These are phyloP conservation scores for Menura novaehollandiae DNA, from an alignment of 2,113 vertebrate genomes.

Conservation along the genomic window DNA sequence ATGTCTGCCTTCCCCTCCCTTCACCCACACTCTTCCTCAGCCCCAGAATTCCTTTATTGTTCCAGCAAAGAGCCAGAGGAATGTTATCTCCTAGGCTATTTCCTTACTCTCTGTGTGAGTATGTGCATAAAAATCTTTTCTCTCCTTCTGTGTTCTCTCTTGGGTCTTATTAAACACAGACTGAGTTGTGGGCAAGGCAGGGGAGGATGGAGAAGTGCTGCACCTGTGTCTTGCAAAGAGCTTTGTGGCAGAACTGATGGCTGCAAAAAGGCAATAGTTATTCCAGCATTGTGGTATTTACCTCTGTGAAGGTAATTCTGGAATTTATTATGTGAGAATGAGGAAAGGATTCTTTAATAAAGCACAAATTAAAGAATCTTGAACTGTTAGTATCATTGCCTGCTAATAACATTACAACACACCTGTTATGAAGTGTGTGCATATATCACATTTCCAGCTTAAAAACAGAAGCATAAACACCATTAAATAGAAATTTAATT, in stretches of 20 bases:
- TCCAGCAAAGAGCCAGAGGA: neutral
- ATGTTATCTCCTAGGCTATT: neutral
- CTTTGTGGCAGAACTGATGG: neutral
- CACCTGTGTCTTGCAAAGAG: neutral
- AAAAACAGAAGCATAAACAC: neutral
- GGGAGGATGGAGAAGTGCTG: neutral
- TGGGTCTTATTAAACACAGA: neutral
- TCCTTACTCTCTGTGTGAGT: neutral
- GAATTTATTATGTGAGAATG: neutral
- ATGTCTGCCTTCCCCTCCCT: neutral
- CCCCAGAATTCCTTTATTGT: neutral
- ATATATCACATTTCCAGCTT: neutral
- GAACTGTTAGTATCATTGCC: neutral
- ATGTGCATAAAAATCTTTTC: neutral
- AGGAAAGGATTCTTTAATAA: neutral
- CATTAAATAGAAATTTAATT: conserved; percentile 12
- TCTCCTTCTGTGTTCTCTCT: neutral
- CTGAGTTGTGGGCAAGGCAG: neutral
- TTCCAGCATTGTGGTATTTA: neutral
- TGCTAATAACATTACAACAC: neutral
- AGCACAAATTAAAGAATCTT: neutral
- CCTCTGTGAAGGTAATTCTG: neutral
- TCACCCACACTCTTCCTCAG: neutral
- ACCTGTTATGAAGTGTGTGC: neutral
- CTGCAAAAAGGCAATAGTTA: neutral